A percentile compares a stretch with the other conserved stretches of the same genome.
Conservation (phyloP, 2,113 vertebrate species). For the Pristiophorus japonicus region DNA sequence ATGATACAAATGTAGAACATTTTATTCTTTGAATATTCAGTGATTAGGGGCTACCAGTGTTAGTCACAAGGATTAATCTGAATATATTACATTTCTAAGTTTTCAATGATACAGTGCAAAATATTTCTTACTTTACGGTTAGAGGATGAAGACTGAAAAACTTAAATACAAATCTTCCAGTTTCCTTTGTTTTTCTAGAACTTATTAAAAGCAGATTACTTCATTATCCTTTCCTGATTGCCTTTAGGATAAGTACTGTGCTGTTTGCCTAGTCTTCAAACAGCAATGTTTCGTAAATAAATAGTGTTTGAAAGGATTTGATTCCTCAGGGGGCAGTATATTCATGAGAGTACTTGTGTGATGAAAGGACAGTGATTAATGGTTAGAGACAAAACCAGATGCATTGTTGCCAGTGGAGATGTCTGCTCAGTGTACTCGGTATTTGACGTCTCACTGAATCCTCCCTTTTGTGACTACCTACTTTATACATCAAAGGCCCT, state of each 20-base stretch:
- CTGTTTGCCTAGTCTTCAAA: background rate
- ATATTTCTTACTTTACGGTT: background rate
- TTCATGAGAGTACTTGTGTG: background rate
- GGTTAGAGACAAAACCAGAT: constrained; percentile 15
- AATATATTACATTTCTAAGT: background rate
- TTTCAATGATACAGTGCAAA: too few relatives aligned
- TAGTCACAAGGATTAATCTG: background rate
- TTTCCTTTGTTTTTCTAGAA: background rate
- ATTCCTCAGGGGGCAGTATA: background rate
- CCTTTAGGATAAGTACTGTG: background rate
- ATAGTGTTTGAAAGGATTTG: background rate
- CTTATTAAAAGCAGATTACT: constrained; percentile 28
- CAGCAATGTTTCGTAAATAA: constrained; percentile 31
- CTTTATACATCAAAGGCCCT: background rate
- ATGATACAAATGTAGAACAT: background rate
- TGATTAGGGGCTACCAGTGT: background rate
- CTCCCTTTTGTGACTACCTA: background rate
- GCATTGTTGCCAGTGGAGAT: constrained; percentile 1
- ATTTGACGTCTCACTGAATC: constrained; percentile 14
- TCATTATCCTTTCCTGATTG: background rate
- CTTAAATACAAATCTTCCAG: background rate
- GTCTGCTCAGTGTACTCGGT: background rate
- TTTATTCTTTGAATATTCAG: too few relatives aligned
- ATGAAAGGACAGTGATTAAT: background rate
- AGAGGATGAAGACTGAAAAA: background rate